Evolutionary conservation across 2,797 vertebrate genomes (phyloP).

Genomic region (Cynopterus sphinx): DNA sequence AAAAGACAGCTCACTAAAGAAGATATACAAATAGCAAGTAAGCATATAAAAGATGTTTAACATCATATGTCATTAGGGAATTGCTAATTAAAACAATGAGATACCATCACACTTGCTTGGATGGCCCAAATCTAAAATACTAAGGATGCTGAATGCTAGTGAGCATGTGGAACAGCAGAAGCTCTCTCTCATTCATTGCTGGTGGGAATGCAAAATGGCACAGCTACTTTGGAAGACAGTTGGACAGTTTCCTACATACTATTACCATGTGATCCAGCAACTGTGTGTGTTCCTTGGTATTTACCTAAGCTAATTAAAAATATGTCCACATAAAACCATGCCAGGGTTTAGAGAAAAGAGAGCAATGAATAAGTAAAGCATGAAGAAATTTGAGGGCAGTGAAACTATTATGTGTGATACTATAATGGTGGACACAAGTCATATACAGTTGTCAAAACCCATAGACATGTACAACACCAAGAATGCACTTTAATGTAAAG

Average conservation of each 20-base stretch:
- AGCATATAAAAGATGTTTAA: neutral
- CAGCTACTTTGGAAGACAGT: neutral
- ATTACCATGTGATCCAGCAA: neutral
- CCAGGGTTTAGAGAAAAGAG: neutral
- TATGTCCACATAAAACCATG: neutral
- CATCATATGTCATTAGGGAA: neutral
- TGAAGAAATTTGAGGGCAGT: neutral
- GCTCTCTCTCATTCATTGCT: neutral
- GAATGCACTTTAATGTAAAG: neutral
- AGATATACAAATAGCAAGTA: neutral
- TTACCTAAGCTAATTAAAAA: neutral
- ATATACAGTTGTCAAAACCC: neutral
- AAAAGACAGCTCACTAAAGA: neutral
- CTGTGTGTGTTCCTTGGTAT: neutral
- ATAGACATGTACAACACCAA: neutral
- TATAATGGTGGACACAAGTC: neutral
- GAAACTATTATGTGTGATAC: neutral
- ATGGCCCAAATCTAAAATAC: neutral
- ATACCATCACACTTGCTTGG: neutral
- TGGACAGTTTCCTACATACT: neutral
- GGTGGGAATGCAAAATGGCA: neutral
- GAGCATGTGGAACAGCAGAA: neutral
- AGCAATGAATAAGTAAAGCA: neutral
- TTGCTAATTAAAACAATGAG: neutral
- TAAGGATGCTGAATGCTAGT: neutral